Conservation (phyloP, 2,797 vertebrate species). For the Xenopus petersii region DNA sequence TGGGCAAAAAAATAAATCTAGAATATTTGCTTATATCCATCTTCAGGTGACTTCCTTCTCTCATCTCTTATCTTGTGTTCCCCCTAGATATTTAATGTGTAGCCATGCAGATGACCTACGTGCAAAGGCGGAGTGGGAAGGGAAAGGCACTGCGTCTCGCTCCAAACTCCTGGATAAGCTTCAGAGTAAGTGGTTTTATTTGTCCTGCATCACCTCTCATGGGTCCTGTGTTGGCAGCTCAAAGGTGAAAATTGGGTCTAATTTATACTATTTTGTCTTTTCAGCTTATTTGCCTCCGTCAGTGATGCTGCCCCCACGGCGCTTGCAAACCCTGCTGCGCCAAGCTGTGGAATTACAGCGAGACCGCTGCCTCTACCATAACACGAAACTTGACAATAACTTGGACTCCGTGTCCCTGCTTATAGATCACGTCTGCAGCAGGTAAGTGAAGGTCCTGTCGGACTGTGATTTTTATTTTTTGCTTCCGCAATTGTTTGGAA, state of each 20-base stretch:
- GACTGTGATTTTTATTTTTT: no score
- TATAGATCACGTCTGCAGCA: constrained; percentile 96
- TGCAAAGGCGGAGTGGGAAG: constrained; percentile 98
- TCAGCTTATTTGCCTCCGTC: constrained; percentile 94
- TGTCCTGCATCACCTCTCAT: no score
- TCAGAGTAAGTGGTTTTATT: constrained; percentile 80
- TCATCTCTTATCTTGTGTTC: neutral
- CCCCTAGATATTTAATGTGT: constrained; percentile 93
- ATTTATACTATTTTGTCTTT: constrained; percentile 28
- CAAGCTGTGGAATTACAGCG: constrained; percentile 96
- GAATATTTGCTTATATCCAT: no score
- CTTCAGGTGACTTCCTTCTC: no score
- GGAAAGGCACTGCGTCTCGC: constrained; percentile 90
- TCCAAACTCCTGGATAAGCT: constrained; percentile 94
- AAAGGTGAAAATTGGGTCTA: no score
- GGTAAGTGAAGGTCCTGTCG: constrained; percentile 67
- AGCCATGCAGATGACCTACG: constrained; percentile 95
- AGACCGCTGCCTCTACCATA: constrained; percentile 98
- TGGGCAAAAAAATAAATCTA: no score
- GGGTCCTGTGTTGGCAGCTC: no score
- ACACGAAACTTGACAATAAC: constrained; percentile 92
- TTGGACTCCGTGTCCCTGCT: constrained; percentile 95
- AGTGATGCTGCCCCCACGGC: constrained; percentile 95
- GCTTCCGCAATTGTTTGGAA: no score
- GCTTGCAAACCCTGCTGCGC: constrained; percentile 90